Evolutionary conservation across 2,888 invertebrate genomes (phyloP), one percentile per base, ranked within the genome.

Genomic region (Stramonita haemastoma): DNA sequence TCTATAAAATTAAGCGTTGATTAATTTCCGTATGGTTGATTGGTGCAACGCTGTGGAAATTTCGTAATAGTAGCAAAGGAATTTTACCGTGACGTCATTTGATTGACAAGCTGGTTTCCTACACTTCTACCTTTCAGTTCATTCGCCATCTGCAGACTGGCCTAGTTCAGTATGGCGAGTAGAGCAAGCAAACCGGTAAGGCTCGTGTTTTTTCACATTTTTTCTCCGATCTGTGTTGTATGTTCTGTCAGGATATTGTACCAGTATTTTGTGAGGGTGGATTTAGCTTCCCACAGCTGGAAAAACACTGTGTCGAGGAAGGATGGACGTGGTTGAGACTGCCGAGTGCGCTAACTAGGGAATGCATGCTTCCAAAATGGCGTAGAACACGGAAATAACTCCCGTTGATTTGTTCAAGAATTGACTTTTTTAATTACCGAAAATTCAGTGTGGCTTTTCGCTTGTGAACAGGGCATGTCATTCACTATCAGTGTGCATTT

Each of bases 111-210:
- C 87, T 73, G 79, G 26, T 56, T 86, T 84, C 83, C 83, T 66
- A 86, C 81, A 60, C n/a, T 70, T 87, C 70, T 89, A 89, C 89
- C 87, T 89, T 46, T n/a, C 73, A 84, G 73, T 36, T 85, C 66
- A 83, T 66, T 79, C 85, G 19, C 56, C 32, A n/a, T 83, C 89
- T n/a, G 56, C 70, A 29, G 84, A 85, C 83, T 77, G 89, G 73
- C 73, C 84, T 89, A 73, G 89, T 81, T 89, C 86, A 81, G 57
- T n/a, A 89, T 88, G 87, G 89, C 90, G 93, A 92, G 92, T 91
- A 92, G 92, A 89, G 91, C 92, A 90, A 90, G 90, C 77, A 91
- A 92, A 91, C 92, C 93, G 93, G 93, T 93, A 91, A 92, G 90
- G 29, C 13, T 0, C 32, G 17, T 8, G 81, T 73, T 46, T 13